phyloP scores from a whole-genome alignment of 2,888 invertebrate genomes.

The Copidosoma aretas region DNA sequence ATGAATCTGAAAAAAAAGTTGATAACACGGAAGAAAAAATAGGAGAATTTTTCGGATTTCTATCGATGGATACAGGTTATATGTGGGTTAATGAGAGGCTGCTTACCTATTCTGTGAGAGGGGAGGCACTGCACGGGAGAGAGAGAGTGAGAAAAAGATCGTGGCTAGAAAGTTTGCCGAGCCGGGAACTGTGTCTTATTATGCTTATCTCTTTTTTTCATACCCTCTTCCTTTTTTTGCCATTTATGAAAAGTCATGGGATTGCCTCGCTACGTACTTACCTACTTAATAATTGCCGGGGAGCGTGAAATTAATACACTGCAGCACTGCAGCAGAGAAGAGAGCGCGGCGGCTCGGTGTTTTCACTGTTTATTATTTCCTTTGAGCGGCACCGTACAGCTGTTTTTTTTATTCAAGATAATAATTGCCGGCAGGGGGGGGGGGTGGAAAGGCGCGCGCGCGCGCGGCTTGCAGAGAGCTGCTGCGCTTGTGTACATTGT shows the following conservation, averaged over 20 bases:
- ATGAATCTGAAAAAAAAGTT: too few species aligned
- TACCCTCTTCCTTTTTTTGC: background rate
- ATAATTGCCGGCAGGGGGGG: background rate
- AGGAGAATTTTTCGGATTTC: background rate
- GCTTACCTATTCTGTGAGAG: background rate
- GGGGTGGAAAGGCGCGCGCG: background rate
- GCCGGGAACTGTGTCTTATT: background rate
- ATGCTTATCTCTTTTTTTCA: slow-evolving; percentile 5
- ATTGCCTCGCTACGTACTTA: background rate
- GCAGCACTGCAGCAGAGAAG: too few species aligned
- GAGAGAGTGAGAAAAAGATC: background rate
- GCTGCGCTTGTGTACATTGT: background rate
- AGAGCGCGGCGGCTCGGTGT: too few species aligned
- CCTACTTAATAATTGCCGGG: background rate
- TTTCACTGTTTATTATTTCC: too few species aligned
- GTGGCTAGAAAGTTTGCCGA: slow-evolving; percentile 16
- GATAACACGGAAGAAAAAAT: background rate
- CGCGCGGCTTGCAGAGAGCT: background rate
- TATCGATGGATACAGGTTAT: slow-evolving; percentile 25
- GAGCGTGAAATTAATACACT: background rate
- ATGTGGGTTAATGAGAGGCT: slow-evolving; percentile 28
- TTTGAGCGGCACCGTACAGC: too few species aligned
- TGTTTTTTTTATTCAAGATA: too few species aligned
- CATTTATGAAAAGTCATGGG: slow-evolving; percentile 25
- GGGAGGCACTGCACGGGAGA: background rate